Base-by-base conservation (phyloP, 2,797 vertebrate genomes). In the Danio kyathit region DNA sequence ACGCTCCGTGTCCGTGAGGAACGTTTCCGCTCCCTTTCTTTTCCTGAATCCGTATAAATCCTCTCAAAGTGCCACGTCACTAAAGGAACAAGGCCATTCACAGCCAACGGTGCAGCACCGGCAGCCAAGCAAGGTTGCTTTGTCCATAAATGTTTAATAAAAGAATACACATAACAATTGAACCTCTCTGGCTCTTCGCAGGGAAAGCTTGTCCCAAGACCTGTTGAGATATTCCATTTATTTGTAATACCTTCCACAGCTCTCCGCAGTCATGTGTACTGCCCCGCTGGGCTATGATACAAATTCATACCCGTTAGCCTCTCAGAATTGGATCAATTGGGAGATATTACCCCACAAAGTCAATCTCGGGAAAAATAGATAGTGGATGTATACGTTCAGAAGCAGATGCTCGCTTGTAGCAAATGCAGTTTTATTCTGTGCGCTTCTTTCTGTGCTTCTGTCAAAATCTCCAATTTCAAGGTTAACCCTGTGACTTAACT, bases 91-190 rank as follows among this genome's bases (percentile, higher is more conserved):
- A 80, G 71, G 56, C 60, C 40, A 67, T 73, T 79, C 56, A n/a
- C 80, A 16, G 72, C 75, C 46, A 43, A 19, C n/a, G n/a, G 43
- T 76, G 69, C 57, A 84, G 66, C 29, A 79, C 83, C 56, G 54
- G 29, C 29, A 41, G 72, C 74, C 74, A 64, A 78, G 65, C 48
- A 78, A 83, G 52, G 80, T 82, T 84, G 76, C 82, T 88, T 75
- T 59, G 64, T 84, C 82, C 82, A 86, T 88, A 82, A 87, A 89
- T 86, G 84, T 87, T 88, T 86, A 74, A 87, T 84, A 82, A 82
- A 76, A 64, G 51, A 83, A 85, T 84, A 84, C 84, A 85, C 78
- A 87, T 64, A 83, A 83, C 81, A 81, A 85, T 81, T 86, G 84
- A 81, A 83, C 63, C 41, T 79, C 74, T 80, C 61, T 84, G 67